These are phyloP conservation scores for Benthosema pterotum DNA, from an alignment of 2,797 vertebrate genomes.

Conservation along the genomic window DNA sequence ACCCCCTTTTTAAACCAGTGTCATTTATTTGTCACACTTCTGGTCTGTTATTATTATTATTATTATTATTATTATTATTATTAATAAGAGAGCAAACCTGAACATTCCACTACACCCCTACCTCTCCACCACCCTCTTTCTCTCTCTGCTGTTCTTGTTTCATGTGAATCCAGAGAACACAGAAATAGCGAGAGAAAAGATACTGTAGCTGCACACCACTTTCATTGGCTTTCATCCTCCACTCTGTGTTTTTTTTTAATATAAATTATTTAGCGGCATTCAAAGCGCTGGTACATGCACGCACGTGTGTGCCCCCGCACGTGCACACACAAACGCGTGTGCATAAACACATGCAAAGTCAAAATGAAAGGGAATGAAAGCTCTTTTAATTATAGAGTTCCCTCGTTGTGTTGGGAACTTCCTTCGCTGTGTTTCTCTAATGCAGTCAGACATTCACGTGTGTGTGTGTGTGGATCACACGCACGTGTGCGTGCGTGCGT, in stretches of 20 bases:
- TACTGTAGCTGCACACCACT: constrained; percentile 34
- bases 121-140: neutral
- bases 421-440: constrained; percentile 27
- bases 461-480: constrained; percentile 22
- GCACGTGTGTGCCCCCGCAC: neutral
- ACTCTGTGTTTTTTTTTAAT: constrained; percentile 21
- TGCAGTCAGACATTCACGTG: constrained; percentile 29
- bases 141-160: constrained; percentile 37
- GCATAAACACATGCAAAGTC: constrained; percentile 1
- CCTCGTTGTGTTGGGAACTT: constrained; percentile 26
- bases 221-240: constrained; percentile 50
- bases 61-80: too few species aligned
- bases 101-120: neutral
- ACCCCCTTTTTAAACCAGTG: too few species aligned
- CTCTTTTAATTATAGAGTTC: constrained; percentile 15
- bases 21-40: too few species aligned
- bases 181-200: constrained; percentile 11
- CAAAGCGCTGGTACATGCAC: constrained; percentile 12
- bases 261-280: constrained; percentile 63
- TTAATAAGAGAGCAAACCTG: too few species aligned
- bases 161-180: constrained; percentile 57
- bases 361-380: constrained; percentile 20
- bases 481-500: neutral
- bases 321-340: constrained; percentile 6
- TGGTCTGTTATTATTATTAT: too few species aligned